Evolutionary conservation across 2,888 invertebrate genomes (phyloP).

Genomic region (Oegoconia quadripuncta): DNA sequence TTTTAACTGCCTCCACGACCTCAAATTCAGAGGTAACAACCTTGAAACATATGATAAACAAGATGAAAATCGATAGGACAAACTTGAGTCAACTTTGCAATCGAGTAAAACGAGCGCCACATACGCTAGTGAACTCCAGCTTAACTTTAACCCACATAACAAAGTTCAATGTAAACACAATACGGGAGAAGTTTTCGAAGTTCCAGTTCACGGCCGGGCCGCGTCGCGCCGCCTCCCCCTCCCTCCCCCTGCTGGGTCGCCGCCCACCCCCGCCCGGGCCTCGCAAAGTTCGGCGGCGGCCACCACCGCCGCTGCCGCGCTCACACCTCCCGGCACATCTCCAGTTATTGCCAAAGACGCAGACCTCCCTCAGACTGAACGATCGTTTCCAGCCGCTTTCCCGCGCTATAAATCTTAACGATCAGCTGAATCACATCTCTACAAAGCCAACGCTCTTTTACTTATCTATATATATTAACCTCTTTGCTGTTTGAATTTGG

Average conservation of each 20-base stretch:
- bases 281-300: background rate
- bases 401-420: background rate
- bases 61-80: slow-evolving; percentile 75
- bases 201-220: slow-evolving; percentile 74
- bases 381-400: background rate
- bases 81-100: slow-evolving; percentile 73
- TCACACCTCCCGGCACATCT: background rate
- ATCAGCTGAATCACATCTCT: background rate
- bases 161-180: slow-evolving; percentile 80
- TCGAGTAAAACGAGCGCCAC: slow-evolving; percentile 66
- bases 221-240: slow-evolving; percentile 24
- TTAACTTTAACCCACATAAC: slow-evolving; percentile 80
- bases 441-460: no score
- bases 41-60: slow-evolving; percentile 69
- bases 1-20: no score
- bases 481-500: no score
- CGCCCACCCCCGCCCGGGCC: background rate
- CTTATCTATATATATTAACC: no score
- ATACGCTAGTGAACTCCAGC: slow-evolving; percentile 74
- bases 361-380: background rate
- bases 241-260: slow-evolving; percentile 18
- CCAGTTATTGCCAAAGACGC: background rate
- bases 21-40: background rate
- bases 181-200: slow-evolving; percentile 74
- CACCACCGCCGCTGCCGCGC: background rate